phyloP scores from a whole-genome alignment of 2,888 invertebrate genomes.

The Drepana falcataria region DNA sequence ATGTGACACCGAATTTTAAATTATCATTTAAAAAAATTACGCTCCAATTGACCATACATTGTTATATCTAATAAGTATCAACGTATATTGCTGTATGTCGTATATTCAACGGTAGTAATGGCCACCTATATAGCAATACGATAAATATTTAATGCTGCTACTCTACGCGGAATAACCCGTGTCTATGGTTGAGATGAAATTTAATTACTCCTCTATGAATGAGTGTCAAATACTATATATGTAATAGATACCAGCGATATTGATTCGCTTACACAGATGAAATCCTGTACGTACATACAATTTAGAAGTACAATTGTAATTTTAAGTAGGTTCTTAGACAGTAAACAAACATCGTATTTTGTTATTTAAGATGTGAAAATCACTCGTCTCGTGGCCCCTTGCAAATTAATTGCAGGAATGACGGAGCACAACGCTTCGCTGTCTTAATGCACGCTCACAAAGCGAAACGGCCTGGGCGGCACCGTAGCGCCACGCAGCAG shows the following conservation, averaged over 20 bases:
- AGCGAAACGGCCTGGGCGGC: slow-evolving; percentile 72
- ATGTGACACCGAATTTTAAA: no score
- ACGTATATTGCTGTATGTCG: slow-evolving; percentile 42
- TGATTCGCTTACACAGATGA: no score
- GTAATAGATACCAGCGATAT: slow-evolving; percentile 18
- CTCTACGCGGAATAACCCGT: slow-evolving; percentile 64
- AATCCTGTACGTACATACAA: no score
- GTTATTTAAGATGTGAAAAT: slow-evolving; percentile 37
- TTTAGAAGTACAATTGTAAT: no score
- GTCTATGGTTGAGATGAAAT: slow-evolving; percentile 62
- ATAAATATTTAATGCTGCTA: slow-evolving; percentile 73
- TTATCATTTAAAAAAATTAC: no score
- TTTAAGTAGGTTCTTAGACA: neutral
- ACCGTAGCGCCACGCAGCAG: slow-evolving; percentile 61
- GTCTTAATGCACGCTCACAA: slow-evolving; percentile 75
- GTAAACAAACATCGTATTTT: neutral
- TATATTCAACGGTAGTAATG: slow-evolving; percentile 59
- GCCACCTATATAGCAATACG: slow-evolving; percentile 68
- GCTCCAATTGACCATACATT: slow-evolving; percentile 7
- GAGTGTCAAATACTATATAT: slow-evolving; percentile 46
- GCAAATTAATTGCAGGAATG: slow-evolving; percentile 73
- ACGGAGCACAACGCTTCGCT: slow-evolving; percentile 68
- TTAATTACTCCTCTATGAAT: slow-evolving; percentile 65
- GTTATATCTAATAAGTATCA: slow-evolving; percentile 44
- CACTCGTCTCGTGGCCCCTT: slow-evolving; percentile 52